A percentile compares a stretch with the other conserved stretches of the same genome.
Evolutionary conservation across 2,888 invertebrate genomes (phyloP).

Genomic region (Rhagonycha lutea): DNA sequence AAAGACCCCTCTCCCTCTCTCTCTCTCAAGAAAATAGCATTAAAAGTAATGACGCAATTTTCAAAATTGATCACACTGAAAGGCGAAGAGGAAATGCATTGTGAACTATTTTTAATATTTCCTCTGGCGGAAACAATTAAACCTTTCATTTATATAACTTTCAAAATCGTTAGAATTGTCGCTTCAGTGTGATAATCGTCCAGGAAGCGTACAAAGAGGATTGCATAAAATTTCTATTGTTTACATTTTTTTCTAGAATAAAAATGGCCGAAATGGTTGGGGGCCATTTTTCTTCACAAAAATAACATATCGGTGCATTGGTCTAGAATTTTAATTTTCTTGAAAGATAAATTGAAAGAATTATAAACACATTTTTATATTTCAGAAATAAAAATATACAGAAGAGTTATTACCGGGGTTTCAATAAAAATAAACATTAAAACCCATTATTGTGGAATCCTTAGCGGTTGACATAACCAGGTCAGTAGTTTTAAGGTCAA

Average conservation of each 20-base stretch:
- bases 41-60: not conserved
- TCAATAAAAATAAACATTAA: not conserved
- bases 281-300: not conserved
- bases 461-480: constrained; percentile 27
- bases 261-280: not conserved
- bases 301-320: not conserved
- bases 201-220: not conserved
- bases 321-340: not conserved
- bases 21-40: not conserved
- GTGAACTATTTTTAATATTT: not conserved
- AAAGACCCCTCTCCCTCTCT: no score
- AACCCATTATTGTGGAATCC: not conserved
- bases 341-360: not conserved
- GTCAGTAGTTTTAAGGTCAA: constrained; percentile 28
- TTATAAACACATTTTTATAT: not conserved
- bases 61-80: not conserved
- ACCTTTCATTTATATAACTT: not conserved
- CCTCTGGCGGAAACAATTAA: not conserved
- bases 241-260: not conserved
- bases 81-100: not conserved
- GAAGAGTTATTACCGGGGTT: not conserved
- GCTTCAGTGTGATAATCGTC: not conserved
- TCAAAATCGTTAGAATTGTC: not conserved
- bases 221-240: not conserved
- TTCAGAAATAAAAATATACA: not conserved